Base-by-base conservation (phyloP, 2,888 invertebrate genomes). In the Therioaphis trifolii region DNA sequence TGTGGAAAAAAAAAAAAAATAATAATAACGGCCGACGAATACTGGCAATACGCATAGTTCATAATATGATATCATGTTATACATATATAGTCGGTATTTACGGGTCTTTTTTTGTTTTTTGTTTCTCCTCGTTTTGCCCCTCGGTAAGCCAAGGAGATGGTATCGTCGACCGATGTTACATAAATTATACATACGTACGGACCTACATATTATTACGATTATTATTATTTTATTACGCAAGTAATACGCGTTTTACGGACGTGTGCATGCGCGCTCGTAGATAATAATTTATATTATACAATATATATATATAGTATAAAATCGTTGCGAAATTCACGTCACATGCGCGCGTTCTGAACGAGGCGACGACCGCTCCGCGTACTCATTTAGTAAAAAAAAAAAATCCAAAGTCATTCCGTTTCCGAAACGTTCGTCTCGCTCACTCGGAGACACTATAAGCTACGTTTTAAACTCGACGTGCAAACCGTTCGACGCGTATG, bases 61-160 rank as follows among this genome's bases (percentile, higher is more conserved):
- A n/a, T n/a, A n/a, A n/a, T n/a, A n/a, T n/a, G n/a, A n/a, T n/a
- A n/a, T n/a, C n/a, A n/a, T n/a, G n/a, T n/a, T n/a, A n/a, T n/a
- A 72, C 72, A 52, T 52, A 72, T 72, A 69, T 24, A 52, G 72
- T 72, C 52, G n/a, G 35, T 21, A 52, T 52, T 72, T 52, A 72
- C 7, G 35, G 7, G 7, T 35, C 35, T 5, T 72, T 72, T 72
- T 52, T 72, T 72, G 52, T 52, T 52, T 72, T 72, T 49, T 52
- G 18, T 49, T 43, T 15, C 29, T n/a, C n/a, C 43, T n/a, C 52
- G 0, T 4, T n/a, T 4, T n/a, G 4, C n/a, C 21, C 4, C 27
- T 12, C 49, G 52, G n/a, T n/a, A 35, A 72, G 72, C 72, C 4
- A 49, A 71, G 18, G 29, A 72, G 52, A 72, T 52, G 21, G 72